Evolutionary conservation across 2,888 invertebrate species (phyloP).

Genomic region (Alcis repandata): DNA sequence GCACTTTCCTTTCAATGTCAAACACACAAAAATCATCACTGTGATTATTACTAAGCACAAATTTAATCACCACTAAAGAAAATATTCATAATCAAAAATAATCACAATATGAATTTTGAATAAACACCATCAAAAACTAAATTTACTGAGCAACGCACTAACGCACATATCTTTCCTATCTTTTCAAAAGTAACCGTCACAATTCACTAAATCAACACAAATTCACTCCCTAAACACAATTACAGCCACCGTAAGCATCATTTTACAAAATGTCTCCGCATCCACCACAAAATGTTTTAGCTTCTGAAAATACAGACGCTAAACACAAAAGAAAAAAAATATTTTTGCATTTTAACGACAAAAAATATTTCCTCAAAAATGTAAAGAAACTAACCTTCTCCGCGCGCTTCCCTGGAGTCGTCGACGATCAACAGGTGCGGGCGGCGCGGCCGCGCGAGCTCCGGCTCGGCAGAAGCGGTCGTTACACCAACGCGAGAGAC

Average conservation of each 20-base stretch:
- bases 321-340: neutral
- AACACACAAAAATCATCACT: neutral
- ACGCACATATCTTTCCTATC: neutral
- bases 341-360: neutral
- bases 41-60: neutral
- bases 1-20: neutral
- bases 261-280: no score
- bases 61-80: neutral
- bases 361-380: conserved; percentile 1
- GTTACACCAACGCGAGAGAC: conserved; percentile 68
- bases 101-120: neutral
- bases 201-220: neutral
- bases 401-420: conserved; percentile 76
- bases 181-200: neutral
- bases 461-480: conserved; percentile 55
- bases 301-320: neutral
- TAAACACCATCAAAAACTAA: neutral
- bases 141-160: neutral
- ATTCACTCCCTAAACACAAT: neutral
- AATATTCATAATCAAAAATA: neutral
- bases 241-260: neutral
- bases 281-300: no score
- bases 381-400: conserved; percentile 70
- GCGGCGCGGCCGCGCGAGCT: conserved; percentile 66
- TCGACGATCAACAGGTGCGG: conserved; percentile 85